Base-by-base conservation (phyloP, 2,888 invertebrate species). In the Aspidiotus rigidus region DNA sequence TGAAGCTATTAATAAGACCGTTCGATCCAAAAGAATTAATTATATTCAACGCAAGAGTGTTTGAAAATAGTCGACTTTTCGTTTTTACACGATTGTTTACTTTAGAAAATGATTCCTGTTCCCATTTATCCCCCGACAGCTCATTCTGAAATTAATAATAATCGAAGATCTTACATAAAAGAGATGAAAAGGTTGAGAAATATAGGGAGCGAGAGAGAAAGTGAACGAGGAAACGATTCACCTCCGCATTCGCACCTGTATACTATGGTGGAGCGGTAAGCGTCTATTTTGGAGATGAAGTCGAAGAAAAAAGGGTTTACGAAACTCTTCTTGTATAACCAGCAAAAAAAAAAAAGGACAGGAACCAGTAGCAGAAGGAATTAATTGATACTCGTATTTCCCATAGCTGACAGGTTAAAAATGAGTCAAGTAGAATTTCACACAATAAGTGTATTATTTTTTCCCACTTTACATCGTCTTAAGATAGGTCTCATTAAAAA, bases 391-490 rank as follows among this genome's bases (percentile, higher is more conserved):
- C 41, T 64, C 42, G 9, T 41, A n/a, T 13, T 16, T 8, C n/a
- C 17, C 9, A 28, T 28, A 28, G 28, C 17, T 64, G 64, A 64
- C 64, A 57, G 64, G 57, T 41, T 57, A 64, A 64, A 64, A 64
- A 64, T 64, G 57, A 64, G 57, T 17, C 57, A 44, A 55, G 57
- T 64, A 55, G 57, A 64, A 56, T 64, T 64, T 64, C 15, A 41
- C 28, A 55, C 54, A 64, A 55, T 64, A 16, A 28, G 13, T 15
- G 13, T 28, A 28, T 53, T 13, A 13, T 55, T 55, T 55, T 55
- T 55, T 16, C 17, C 9, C 16, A 44, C 42, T 41, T 28, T 64
- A 64, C 41, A 64, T 16, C 15, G 40, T 64, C 55, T 64, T 64
- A 15, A 54, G 40, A 44, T 44, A 7, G 53, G n/a, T 54, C 15